phyloP scores from a whole-genome alignment of 2,888 invertebrate genomes.

The Drosophila mimetica region DNA sequence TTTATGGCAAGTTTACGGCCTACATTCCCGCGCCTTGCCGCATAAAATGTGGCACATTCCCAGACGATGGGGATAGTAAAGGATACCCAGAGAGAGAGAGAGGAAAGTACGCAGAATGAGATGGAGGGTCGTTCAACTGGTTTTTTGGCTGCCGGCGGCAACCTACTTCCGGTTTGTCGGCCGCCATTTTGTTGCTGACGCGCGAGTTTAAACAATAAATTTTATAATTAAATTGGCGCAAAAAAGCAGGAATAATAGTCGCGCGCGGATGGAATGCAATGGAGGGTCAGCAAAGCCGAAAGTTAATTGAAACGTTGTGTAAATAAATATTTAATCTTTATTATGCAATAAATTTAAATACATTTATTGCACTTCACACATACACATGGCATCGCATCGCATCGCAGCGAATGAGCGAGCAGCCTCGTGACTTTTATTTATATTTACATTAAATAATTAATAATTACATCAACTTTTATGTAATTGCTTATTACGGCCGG shows the following conservation, averaged over 20 bases:
- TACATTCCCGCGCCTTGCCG: constrained; percentile 51
- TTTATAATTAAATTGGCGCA: constrained; percentile 77
- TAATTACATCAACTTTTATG: constrained; percentile 77
- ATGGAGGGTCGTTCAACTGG: constrained; percentile 74
- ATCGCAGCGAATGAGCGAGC: constrained; percentile 8
- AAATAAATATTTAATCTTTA: constrained; percentile 81
- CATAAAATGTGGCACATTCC: constrained; percentile 78
- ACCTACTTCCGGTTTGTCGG: constrained; percentile 66
- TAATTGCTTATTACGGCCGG: constrained; percentile 73
- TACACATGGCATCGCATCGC: constrained; percentile 33
- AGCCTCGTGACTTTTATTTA: constrained; percentile 47
- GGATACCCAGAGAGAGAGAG: not conserved
- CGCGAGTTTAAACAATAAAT: constrained; percentile 74
- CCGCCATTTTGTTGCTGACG: constrained; percentile 72
- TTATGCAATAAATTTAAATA: constrained; percentile 81
- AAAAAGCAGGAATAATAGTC: constrained; percentile 50
- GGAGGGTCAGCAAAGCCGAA: constrained; percentile 65
- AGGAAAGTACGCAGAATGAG: not conserved
- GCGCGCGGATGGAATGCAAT: constrained; percentile 19
- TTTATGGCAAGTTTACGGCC: constrained; percentile 76
- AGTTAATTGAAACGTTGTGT: constrained; percentile 81
- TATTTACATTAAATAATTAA: constrained; percentile 74
- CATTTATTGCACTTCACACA: constrained; percentile 65
- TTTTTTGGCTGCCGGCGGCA: constrained; percentile 54
- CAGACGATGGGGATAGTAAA: constrained; percentile 35